Evolutionary conservation across 1,140 invertebrate species (phyloP).

Genomic region (Cecropterus lyciades): DNA sequence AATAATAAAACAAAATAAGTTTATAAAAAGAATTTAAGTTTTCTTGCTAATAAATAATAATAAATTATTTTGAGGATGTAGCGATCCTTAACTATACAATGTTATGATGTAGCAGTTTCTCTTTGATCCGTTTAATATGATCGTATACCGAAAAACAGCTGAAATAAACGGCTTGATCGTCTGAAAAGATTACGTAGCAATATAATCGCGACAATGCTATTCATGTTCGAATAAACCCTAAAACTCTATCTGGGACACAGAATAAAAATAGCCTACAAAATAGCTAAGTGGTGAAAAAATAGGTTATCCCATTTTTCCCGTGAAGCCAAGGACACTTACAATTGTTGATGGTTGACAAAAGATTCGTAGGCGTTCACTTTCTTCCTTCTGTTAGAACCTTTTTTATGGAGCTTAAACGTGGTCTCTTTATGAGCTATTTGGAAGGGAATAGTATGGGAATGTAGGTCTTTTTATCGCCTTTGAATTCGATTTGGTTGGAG

Average conservation of each 20-base stretch:
- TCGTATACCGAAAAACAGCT: no score
- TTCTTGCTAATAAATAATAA: no score
- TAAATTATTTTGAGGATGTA: no score
- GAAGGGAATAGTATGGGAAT: constrained; percentile 12
- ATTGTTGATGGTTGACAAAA: constrained; percentile 35
- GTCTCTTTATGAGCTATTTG: constrained; percentile 29
- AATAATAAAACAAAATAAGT: no score
- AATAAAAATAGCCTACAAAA: constrained; percentile 32
- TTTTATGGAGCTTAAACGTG: constrained; percentile 30
- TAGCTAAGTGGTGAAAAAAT: constrained; percentile 32
- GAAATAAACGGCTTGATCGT: no score
- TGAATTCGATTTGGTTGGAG: background rate
- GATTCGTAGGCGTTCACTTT: constrained; percentile 26
- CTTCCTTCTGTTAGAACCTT: constrained; percentile 31
- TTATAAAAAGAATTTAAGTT: no score
- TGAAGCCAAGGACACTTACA: constrained; percentile 34
- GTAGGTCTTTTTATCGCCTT: background rate
- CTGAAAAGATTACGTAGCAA: background rate
- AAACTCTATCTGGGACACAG: constrained; percentile 27
- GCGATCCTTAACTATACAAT: no score
- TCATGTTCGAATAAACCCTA: constrained; percentile 14
- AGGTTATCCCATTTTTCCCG: constrained; percentile 34
- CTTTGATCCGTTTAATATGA: no score
- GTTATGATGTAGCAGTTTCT: no score
- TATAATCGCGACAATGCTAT: background rate